Evolutionary conservation across 2,888 invertebrate species (phyloP), one percentile per base, ranked within the genome.

Genomic region (Drosophila recens): DNA sequence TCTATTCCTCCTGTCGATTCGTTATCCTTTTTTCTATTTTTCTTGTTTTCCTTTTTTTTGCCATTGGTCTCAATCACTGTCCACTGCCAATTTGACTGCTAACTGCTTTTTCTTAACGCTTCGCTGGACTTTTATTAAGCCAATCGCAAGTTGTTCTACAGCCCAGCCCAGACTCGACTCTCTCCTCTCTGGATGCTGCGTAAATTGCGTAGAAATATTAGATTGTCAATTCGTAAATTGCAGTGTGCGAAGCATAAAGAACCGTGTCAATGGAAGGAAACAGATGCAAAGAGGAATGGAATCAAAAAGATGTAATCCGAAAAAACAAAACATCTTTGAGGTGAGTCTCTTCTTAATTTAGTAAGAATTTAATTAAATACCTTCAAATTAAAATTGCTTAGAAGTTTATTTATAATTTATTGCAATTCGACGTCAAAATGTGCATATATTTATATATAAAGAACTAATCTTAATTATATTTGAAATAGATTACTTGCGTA

Each of bases 41-140:
- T 30, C 8, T 30, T 8, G 27, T 56, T 13, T 42, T 27, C 8
- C 27, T 20, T 9, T 9, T 33, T 48, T 53, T 56, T n/a, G 45
- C 15, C 17, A 48, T 48, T 64, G 38, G 30, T 58, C 66, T 69
- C 84, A 73, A 84, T 84, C 89, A 84, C 63, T 72, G 82, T 87
- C 72, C 62, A 52, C 45, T 82, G 71, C 54, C 76, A 71, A 85
- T 84, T 69, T 67, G 68, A 66, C 81, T 87, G 68, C 81, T 86
- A 90, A 90, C 80, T 87, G 87, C 87, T 81, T 89, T 90, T 88
- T 71, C 90, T 88, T 65, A 75, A 90, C 81, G 90, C 89, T 75
- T 70, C 75, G 81, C 40, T 87, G 87, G 54, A 27, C 72, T 75
- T 90, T 79, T 86, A 90, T 86, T 90, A 86, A 79, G 61, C 72